These are phyloP conservation scores for Platynereis dumerilii DNA, from an alignment of 2,888 invertebrate species.

Conservation along the genomic window DNA sequence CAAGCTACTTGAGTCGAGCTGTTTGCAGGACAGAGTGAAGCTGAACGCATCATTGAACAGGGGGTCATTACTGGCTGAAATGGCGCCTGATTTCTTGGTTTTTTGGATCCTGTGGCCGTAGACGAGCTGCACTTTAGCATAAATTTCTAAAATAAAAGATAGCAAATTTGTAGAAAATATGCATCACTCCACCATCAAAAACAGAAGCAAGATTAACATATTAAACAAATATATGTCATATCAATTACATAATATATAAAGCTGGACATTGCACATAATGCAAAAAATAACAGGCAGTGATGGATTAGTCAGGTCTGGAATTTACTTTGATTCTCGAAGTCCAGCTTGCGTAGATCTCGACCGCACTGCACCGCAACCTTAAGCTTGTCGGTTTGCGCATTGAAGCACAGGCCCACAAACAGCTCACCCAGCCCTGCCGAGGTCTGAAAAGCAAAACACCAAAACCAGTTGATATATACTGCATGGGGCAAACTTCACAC, in stretches of 20 bases:
- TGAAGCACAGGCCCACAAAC: neutral
- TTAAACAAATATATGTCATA: no score
- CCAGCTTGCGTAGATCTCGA: constrained; percentile 2
- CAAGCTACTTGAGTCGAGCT: neutral
- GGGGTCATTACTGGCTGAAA: neutral
- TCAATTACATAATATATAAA: no score
- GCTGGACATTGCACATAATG: no score
- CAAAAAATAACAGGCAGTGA: no score
- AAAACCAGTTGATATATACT: neutral
- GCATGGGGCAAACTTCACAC: no score
- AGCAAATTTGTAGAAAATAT: neutral
- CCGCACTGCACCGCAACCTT: neutral
- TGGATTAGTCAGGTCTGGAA: no score
- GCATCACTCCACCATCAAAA: no score
- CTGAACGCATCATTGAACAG: constrained; percentile 1
- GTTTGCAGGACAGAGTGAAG: constrained; percentile 1
- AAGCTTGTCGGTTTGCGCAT: neutral
- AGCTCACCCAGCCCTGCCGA: neutral
- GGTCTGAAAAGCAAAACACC: neutral
- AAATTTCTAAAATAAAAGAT: neutral
- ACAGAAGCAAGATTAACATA: no score
- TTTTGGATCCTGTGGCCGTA: neutral
- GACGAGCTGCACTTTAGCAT: neutral
- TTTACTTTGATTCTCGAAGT: neutral
- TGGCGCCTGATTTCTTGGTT: neutral